Conservation (phyloP, 2,797 vertebrate genomes). For the Myripristis murdjan region DNA sequence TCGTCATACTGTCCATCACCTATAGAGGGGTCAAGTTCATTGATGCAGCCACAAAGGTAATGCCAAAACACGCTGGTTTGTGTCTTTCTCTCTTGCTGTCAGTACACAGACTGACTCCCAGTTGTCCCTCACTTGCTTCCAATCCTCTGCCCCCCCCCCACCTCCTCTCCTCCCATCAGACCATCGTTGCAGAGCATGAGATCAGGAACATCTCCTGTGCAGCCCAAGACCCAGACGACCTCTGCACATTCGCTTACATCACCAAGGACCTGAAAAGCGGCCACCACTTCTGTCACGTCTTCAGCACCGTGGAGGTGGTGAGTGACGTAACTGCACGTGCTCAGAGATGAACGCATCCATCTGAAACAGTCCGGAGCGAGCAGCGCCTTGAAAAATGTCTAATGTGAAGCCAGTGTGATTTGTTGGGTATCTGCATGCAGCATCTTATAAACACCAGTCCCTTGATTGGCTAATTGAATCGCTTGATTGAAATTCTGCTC, state of each 20-base stretch:
- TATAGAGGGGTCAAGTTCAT: conserved; percentile 99
- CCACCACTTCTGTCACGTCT: conserved; percentile 98
- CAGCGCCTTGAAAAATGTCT: too few species aligned
- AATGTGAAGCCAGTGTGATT: too few species aligned
- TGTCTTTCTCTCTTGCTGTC: conserved; percentile 4
- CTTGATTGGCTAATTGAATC: conserved; percentile 50
- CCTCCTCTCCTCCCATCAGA: conserved; percentile 81
- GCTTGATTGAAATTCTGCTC: conserved; percentile 57
- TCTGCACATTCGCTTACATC: conserved; percentile 98
- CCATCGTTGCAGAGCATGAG: conserved; percentile 97
- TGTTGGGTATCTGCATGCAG: conserved; percentile 8
- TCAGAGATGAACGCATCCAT: background rate
- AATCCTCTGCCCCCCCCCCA: conserved; percentile 17
- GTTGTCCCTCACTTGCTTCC: conserved; percentile 15
- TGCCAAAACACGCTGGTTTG: conserved; percentile 9
- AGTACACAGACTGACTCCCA: conserved; percentile 15
- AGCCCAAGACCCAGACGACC: conserved; percentile 97
- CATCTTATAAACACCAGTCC: conserved; percentile 29
- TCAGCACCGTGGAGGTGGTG: conserved; percentile 98
- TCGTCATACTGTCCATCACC: conserved; percentile 96
- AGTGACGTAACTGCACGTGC: conserved; percentile 65
- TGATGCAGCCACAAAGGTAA: conserved; percentile 96
- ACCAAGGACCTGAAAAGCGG: conserved; percentile 98
- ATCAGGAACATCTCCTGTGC: conserved; percentile 99
- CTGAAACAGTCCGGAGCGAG: too few species aligned